Evolutionary conservation across 2,797 vertebrate species (phyloP).

Genomic region (Sarcophilus harrisii): DNA sequence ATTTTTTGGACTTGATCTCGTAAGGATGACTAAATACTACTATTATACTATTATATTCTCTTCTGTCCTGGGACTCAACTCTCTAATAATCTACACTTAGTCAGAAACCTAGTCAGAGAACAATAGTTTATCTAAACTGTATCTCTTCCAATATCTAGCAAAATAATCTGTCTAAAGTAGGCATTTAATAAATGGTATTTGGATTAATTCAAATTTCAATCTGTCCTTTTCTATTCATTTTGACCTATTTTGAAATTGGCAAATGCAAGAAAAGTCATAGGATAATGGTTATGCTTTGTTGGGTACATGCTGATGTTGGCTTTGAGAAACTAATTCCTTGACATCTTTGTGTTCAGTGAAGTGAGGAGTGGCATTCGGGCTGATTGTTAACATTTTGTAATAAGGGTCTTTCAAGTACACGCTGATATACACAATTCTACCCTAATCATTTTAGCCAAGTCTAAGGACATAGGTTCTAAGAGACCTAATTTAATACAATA

Average conservation of each 20-base stretch:
- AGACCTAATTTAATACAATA: background rate
- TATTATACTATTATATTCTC: background rate
- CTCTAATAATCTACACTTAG: background rate
- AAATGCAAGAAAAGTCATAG: background rate
- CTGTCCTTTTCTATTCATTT: background rate
- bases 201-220: background rate
- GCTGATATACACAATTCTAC: background rate
- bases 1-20: background rate
- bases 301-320: background rate
- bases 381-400: background rate
- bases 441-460: background rate
- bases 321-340: slow-evolving; percentile 5
- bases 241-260: background rate
- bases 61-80: background rate
- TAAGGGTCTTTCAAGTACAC: background rate
- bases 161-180: background rate
- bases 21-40: background rate
- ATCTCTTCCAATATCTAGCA: background rate
- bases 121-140: background rate
- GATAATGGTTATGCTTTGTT: slow-evolving; percentile 12
- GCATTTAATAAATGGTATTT: background rate
- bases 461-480: background rate
- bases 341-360: background rate
- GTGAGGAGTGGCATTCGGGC: background rate
- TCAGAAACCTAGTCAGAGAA: background rate